Evolutionary conservation across 2,888 invertebrate species (phyloP).

Genomic region (Diaphora mendica): DNA sequence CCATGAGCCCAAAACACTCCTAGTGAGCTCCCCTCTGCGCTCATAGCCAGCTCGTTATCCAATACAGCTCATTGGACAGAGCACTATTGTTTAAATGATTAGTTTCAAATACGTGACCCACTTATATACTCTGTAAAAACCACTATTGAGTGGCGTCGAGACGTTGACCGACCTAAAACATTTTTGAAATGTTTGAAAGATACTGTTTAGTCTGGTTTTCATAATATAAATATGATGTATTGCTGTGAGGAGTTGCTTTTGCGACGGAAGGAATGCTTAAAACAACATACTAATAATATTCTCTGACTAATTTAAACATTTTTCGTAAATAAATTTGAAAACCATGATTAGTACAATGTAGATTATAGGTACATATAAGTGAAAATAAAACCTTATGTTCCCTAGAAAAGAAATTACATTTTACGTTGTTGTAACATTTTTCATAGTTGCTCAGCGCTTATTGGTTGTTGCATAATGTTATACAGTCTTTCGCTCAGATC

Average conservation of each 20-base stretch:
- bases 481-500: too few species aligned
- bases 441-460: too few species aligned
- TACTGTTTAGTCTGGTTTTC: conserved; percentile 10
- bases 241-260: neutral
- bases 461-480: too few species aligned
- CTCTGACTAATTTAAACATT: neutral
- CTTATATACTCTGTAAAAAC: conserved; percentile 24
- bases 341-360: too few species aligned
- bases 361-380: too few species aligned
- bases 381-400: too few species aligned
- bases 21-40: conserved; percentile 25
- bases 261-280: neutral
- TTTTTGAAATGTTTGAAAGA: conserved; percentile 23
- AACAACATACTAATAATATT: neutral
- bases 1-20: conserved; percentile 21
- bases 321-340: too few species aligned
- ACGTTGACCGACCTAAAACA: conserved; percentile 4
- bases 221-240: conserved; percentile 2
- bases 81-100: conserved; percentile 46
- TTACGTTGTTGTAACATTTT: too few species aligned
- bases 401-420: too few species aligned
- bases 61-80: conserved; percentile 43
- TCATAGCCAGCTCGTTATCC: conserved; percentile 38
- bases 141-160: conserved; percentile 20
- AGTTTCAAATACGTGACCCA: conserved; percentile 43